A percentile compares a stretch with the other conserved stretches of the same genome.
These are phyloP conservation scores for Coelopa frigida DNA, from an alignment of 1,140 invertebrate species.

Conservation along the genomic window DNA sequence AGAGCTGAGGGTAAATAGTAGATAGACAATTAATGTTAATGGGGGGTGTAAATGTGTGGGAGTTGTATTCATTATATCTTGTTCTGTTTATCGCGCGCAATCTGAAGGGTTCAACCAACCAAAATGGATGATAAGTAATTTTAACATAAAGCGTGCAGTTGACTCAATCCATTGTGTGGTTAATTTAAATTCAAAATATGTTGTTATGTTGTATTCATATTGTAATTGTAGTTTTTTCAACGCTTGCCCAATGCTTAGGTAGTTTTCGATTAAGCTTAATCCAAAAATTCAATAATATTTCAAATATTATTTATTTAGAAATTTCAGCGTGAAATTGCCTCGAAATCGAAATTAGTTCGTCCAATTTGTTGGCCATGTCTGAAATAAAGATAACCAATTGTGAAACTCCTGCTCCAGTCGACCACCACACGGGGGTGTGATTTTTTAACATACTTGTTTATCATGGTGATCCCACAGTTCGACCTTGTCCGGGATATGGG, in stretches of 20 bases:
- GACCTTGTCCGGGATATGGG: slow-evolving; percentile 36
- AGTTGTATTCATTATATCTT: too few relatives aligned
- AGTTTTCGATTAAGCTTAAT: slow-evolving; percentile 7
- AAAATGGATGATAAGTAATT: too few relatives aligned
- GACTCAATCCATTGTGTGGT: too few relatives aligned
- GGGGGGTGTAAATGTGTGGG: too few relatives aligned
- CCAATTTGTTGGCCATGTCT: slow-evolving; percentile 41
- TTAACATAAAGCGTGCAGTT: too few relatives aligned
- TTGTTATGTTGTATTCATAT: too few relatives aligned
- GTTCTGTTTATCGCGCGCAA: too few relatives aligned
- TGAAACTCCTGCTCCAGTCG: background rate
- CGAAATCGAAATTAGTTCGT: slow-evolving; percentile 28
- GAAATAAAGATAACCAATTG: too few relatives aligned
- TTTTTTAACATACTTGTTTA: slow-evolving; percentile 35
- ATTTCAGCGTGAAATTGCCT: slow-evolving; percentile 1
- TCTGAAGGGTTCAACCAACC: too few relatives aligned
- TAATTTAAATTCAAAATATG: too few relatives aligned
- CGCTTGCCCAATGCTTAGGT: slow-evolving; percentile 2
- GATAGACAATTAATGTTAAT: too few relatives aligned
- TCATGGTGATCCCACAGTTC: slow-evolving; percentile 43
- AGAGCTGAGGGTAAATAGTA: too few relatives aligned
- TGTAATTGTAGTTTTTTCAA: slow-evolving; percentile 3
- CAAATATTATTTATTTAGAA: slow-evolving; percentile 10
- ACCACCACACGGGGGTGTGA: background rate
- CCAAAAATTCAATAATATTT: slow-evolving; percentile 6